Conservation (phyloP, 2,888 invertebrate genomes). For the Scaptodrosophila latifasciaeformis region DNA sequence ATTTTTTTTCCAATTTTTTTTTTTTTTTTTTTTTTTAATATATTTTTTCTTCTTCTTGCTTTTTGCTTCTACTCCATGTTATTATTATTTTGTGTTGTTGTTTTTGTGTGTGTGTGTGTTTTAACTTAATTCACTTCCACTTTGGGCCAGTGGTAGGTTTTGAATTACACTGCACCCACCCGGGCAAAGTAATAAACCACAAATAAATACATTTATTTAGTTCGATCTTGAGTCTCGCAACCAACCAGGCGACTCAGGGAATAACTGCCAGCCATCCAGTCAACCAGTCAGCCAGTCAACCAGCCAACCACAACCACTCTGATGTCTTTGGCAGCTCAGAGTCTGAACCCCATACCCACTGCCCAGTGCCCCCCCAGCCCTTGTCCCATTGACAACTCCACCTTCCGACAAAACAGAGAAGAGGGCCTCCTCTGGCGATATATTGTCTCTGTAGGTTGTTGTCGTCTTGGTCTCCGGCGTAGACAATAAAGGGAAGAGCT, state of each 20-base stretch:
- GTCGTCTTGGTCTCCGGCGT: constrained; percentile 21
- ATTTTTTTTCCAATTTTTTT: constrained; percentile 28
- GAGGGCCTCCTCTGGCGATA: no score
- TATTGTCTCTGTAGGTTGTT: no score
- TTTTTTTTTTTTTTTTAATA: constrained; percentile 7
- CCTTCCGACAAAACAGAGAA: constrained; percentile 11
- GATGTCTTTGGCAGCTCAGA: no score
- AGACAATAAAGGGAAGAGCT: constrained; percentile 64
- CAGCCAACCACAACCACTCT: constrained; percentile 26
- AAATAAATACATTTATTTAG: constrained; percentile 62
- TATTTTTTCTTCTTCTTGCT: constrained; percentile 3
- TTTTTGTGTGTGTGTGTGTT: constrained; percentile 8
- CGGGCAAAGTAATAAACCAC: constrained; percentile 12
- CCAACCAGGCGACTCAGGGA: constrained; percentile 6
- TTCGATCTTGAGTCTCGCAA: constrained; percentile 40
- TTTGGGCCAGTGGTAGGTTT: constrained; percentile 38
- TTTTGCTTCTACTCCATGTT: constrained; percentile 4
- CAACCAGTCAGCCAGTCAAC: background rate
- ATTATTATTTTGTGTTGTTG: constrained; percentile 5
- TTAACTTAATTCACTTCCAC: constrained; percentile 47
- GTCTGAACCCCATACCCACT: no score
- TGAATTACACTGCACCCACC: constrained; percentile 50
- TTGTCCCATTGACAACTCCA: constrained; percentile 6
- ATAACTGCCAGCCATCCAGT: background rate
- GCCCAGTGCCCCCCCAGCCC: background rate